phyloP scores from a whole-genome alignment of 2,797 vertebrate genomes.

The Malacoraja senta region DNA sequence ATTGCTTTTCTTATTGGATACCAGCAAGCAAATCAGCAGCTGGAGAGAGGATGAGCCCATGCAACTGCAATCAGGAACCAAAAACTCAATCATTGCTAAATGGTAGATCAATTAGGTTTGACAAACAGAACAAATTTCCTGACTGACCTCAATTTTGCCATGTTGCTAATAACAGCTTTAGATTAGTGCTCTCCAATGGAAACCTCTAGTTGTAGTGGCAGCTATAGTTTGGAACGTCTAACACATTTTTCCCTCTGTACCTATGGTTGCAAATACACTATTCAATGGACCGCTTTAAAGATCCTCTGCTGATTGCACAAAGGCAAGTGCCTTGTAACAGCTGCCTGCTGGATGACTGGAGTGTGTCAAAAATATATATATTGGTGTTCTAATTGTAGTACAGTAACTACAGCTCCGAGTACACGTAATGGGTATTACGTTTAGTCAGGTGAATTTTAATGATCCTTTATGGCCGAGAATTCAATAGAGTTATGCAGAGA shows the following conservation, averaged over 20 bases:
- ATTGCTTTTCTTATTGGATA: no score
- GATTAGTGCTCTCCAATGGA: no score
- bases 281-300: no score
- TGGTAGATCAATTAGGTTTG: neutral
- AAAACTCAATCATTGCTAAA: conserved; percentile 1
- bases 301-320: no score
- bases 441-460: neutral
- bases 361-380: no score
- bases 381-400: neutral
- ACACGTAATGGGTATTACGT: neutral
- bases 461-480: neutral
- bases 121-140: conserved; percentile 3
- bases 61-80: neutral
- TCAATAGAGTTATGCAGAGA: neutral
- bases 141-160: neutral
- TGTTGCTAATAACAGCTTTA: no score
- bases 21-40: neutral
- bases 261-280: no score
- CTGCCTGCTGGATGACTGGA: no score
- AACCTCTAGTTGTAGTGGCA: no score
- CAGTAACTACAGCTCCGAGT: neutral
- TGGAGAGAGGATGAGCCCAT: neutral
- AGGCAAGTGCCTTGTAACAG: no score
- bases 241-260: no score
- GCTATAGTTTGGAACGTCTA: no score